Evolutionary conservation across 2,888 invertebrate genomes (phyloP).

Genomic region (Hartigia nigra): DNA sequence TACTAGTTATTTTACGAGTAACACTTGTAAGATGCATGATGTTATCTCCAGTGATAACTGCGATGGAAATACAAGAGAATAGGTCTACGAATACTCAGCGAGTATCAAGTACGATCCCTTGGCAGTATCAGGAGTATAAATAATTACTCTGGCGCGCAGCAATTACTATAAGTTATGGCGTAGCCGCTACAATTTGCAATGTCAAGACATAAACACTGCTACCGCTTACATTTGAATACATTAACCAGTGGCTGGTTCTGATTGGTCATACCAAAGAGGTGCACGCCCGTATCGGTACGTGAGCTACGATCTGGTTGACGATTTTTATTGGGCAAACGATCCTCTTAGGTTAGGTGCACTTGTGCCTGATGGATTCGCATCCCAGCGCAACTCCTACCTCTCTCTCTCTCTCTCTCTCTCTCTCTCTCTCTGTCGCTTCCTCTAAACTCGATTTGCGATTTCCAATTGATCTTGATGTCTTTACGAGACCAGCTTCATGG

Average conservation of each 20-base stretch:
- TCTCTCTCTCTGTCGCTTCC: slow-evolving; percentile 28
- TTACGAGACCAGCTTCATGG: slow-evolving; percentile 35
- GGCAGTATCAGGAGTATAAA: slow-evolving; percentile 64
- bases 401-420: slow-evolving; percentile 15
- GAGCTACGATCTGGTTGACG: slow-evolving; percentile 64
- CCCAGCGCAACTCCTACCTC: slow-evolving; percentile 15
- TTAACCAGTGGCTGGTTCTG: slow-evolving; percentile 58
- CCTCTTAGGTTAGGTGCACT: slow-evolving; percentile 43
- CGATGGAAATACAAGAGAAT: not conserved
- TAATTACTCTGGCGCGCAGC: slow-evolving; percentile 64
- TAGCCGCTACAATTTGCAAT: slow-evolving; percentile 66
- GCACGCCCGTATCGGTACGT: slow-evolving; percentile 53
- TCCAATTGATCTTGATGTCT: slow-evolving; percentile 42
- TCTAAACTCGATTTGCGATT: slow-evolving; percentile 37
- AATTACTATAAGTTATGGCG: slow-evolving; percentile 66
- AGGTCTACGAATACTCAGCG: slow-evolving; percentile 7
- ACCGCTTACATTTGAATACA: slow-evolving; percentile 67
- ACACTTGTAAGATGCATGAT: not conserved
- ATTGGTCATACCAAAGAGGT: slow-evolving; percentile 54
- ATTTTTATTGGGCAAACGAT: slow-evolving; percentile 62
- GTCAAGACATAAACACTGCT: slow-evolving; percentile 67
- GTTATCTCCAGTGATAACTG: not conserved
- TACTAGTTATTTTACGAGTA: not conserved
- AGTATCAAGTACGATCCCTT: slow-evolving; percentile 40
- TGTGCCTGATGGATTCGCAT: slow-evolving; percentile 20